These are phyloP conservation scores for Threskiornis aethiopicus DNA, from an alignment of 2,797 vertebrate species.

Conservation along the genomic window DNA sequence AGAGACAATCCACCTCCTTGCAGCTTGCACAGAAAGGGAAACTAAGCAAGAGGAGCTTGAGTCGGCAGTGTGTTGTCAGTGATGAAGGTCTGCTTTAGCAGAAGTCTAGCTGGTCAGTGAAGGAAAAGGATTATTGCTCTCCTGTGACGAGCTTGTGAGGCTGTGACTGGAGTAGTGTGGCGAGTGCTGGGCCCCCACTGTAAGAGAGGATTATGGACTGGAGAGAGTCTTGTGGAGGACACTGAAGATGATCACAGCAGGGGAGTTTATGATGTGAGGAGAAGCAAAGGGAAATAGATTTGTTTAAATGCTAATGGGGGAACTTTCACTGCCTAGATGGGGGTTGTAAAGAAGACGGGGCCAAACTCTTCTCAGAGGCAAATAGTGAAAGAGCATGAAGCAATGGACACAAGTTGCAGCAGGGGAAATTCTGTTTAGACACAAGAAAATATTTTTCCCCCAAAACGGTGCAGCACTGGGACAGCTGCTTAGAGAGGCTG, in stretches of 20 bases:
- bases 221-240: neutral
- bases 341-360: neutral
- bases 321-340: neutral
- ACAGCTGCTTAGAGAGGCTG: neutral
- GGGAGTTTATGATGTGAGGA: neutral
- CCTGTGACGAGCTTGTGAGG: neutral
- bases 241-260: neutral
- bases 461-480: neutral
- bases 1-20: neutral
- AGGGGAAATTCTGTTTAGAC: neutral
- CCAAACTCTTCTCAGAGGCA: neutral
- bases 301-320: neutral
- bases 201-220: neutral
- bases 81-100: neutral
- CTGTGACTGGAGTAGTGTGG: neutral
- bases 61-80: neutral
- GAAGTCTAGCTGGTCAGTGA: neutral
- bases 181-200: neutral
- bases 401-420: neutral
- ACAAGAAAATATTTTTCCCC: neutral
- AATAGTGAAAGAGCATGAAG: neutral
- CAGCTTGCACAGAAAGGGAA: neutral
- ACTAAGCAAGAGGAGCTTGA: neutral
- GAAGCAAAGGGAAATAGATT: neutral
- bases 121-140: neutral